Base-by-base conservation (phyloP, 1,140 invertebrate genomes). In the Monochamus saltuarius region DNA sequence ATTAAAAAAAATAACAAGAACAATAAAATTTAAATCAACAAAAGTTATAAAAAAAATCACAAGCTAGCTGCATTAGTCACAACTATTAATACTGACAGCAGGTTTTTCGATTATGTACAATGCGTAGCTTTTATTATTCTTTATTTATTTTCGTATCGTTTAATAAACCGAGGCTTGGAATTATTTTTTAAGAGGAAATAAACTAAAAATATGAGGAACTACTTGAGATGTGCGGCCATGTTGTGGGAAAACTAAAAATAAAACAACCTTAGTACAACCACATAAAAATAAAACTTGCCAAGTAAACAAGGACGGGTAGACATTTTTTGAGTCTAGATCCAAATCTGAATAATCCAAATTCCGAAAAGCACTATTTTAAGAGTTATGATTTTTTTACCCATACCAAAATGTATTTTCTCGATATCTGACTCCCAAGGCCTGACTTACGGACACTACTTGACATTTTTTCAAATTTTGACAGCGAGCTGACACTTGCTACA, bases 191-290 rank as follows among this genome's bases (percentile, higher is more conserved):
- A 42, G 6, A 13, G 3, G 16, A 16, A 42, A 42, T 13, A 16
- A 42, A 16, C n/a, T 42, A 42, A 42, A 16, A 42, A 42, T n/a
- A 13, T 46, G 8, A 46, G 16, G 43, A 17, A 46, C 43, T 11
- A 17, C 16, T 14, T 46, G 43, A 17, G 43, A 17, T 17, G 29
- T 17, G 16, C 49, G n/a, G 37, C 51, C 51, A 53, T 42, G 51
- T 39, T 53, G 38, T 14, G 22, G 39, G 13, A 53, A 39, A 53
- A 53, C 51, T 53, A 53, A 53, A 53, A 53, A 53, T 53, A 53
- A 53, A 10, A 50, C 47, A 53, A 53, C 38, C 51, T 53, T n/a
- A 16, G 36, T 10, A 46, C 29, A 29, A 53, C 43, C 14, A 46
- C 19, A 53, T 38, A 53, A 53, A 53, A 53, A 53, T 53, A 38